Conservation (phyloP, 2,113 vertebrate genomes). For the Propithecus coquereli region DNA sequence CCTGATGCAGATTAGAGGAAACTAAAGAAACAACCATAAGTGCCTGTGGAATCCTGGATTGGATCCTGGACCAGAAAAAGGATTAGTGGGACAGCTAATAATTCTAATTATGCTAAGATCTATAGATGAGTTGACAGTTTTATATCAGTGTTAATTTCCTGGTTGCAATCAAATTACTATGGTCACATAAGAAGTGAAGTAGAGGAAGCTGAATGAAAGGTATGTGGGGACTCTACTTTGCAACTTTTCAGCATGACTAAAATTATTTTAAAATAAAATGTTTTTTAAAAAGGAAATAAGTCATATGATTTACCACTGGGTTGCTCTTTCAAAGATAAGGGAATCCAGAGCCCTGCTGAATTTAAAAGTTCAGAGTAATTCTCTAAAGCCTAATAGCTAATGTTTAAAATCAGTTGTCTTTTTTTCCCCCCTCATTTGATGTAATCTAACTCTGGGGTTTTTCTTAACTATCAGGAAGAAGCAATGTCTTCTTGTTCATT, state of each 20-base stretch:
- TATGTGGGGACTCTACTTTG: background rate
- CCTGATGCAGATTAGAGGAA: background rate
- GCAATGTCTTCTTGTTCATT: background rate
- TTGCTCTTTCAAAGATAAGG: background rate
- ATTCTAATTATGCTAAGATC: background rate
- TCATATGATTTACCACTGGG: background rate
- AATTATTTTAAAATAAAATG: constrained; percentile 4
- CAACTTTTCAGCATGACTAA: background rate
- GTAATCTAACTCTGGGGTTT: background rate
- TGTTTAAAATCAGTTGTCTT: background rate
- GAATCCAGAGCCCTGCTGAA: background rate
- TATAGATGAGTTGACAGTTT: background rate
- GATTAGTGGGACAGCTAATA: background rate
- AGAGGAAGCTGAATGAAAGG: background rate
- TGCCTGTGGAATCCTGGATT: background rate
- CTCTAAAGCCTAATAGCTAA: background rate
- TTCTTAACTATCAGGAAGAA: constrained; percentile 22
- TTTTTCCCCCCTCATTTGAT: background rate
- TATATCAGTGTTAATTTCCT: background rate
- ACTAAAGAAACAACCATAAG: background rate
- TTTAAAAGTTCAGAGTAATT: background rate
- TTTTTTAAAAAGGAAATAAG: background rate
- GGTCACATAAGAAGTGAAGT: background rate
- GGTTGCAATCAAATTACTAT: background rate
- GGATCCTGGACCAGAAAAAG: background rate